Evolutionary conservation across 2,113 vertebrate genomes (phyloP), one percentile per base, ranked within the genome.

Genomic region (Mormoops blainvillei): DNA sequence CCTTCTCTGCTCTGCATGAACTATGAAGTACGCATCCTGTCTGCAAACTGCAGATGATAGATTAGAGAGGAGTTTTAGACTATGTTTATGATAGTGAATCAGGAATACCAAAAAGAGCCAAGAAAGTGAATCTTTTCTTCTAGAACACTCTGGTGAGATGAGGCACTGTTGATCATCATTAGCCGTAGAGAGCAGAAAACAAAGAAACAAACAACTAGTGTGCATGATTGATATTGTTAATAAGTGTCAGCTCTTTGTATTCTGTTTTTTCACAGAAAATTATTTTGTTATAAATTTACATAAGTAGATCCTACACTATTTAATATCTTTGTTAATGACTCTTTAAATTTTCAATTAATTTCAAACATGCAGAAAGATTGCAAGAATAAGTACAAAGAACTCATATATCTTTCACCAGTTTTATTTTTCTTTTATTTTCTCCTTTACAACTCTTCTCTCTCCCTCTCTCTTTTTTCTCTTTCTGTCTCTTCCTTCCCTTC

Each of bases 291-390:
- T 76, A 58, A 83, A 70, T 84, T 78, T 5, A 52, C 7, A 41
- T 41, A 38, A 73, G 28, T 77, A 87, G 33, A 84, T 56, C 18
- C 19, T 77, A 13, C 19, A 70, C 15, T 45, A 80, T 5, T 45
- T 28, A 43, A 28, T 48, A 45, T 28, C 4, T 26, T 87, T 90
- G 5, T 28, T 90, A 77, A 61, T 63, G 38, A 26, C 11, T 74
- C 19, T 87, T 91, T 58, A 63, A 54, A 58, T 67, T 80, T 87
- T 73, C 24, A 87, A 43, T 82, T 36, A 85, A 74, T 61, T 87
- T 87, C 16, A 87, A 93, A 61, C 8, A 81, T 73, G 91, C 28
- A 91, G 33, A 76, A 86, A 87, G 11, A 1, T 80, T 82, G 8
- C 7, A 94, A 81, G 52, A 88, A 54, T 50, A 38, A 38, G 7